These are phyloP conservation scores for Coccyzus lansbergi DNA, from an alignment of 2,797 vertebrate species.

Conservation along the genomic window DNA sequence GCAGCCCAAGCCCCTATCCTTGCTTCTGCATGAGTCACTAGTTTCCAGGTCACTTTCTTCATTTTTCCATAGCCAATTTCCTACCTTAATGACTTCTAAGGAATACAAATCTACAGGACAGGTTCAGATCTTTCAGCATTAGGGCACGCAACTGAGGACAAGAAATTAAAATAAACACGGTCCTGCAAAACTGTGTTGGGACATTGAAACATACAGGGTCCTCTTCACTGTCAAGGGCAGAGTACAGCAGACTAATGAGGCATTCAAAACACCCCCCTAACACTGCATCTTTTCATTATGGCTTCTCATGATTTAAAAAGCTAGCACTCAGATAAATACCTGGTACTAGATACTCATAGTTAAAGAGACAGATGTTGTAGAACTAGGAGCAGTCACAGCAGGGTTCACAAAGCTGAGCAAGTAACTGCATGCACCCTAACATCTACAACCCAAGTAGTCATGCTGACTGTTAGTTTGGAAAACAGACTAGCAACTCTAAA, in stretches of 20 bases:
- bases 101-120: background rate
- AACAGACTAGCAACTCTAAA: background rate
- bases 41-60: background rate
- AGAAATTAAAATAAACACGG: background rate
- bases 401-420: background rate
- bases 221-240: background rate
- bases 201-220: background rate
- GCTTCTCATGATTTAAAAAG: background rate
- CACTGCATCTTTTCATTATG: background rate
- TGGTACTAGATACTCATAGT: fast-evolving
- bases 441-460: background rate
- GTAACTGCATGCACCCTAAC: fast-evolving
- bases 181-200: background rate
- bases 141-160: background rate
- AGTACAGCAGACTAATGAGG: background rate
- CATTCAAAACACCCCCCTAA: background rate
- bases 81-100: background rate
- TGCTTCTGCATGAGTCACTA: background rate
- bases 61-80: background rate
- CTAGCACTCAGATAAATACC: background rate
- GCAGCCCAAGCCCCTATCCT: background rate
- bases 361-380: background rate
- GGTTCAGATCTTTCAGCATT: background rate
- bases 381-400: background rate
- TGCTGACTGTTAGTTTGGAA: background rate